Conservation (phyloP, 2,797 vertebrate genomes). For the Leucoraja ocellata region DNA sequence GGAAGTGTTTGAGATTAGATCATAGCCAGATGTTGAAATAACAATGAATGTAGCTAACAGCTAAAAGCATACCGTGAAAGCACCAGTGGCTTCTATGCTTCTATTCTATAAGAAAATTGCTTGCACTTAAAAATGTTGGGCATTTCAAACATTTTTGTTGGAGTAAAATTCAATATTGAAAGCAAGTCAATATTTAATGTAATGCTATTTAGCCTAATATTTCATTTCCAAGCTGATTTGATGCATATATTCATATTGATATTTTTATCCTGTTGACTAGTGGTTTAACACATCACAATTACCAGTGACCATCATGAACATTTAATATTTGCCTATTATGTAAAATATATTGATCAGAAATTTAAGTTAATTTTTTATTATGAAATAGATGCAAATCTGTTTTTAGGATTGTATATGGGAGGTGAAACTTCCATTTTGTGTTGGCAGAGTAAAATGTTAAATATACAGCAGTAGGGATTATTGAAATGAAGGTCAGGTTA, state of each 20-base stretch:
- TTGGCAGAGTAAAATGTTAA: slow-evolving; percentile 17
- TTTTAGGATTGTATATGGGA: not conserved
- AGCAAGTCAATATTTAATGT: slow-evolving; percentile 45
- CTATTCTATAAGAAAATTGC: slow-evolving; percentile 51
- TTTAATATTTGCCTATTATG: slow-evolving; percentile 46
- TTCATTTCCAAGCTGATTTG: slow-evolving; percentile 14
- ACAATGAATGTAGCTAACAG: not conserved
- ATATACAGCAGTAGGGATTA: not conserved
- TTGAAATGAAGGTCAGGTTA: not conserved
- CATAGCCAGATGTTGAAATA: slow-evolving; percentile 17
- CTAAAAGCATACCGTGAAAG: not conserved
- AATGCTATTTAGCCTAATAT: slow-evolving; percentile 20
- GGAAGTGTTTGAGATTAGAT: slow-evolving; percentile 12
- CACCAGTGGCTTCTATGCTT: not conserved
- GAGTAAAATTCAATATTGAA: slow-evolving; percentile 55
- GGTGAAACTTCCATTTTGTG: not conserved
- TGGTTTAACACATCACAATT: not conserved
- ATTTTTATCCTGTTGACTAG: not conserved
- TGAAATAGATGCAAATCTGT: slow-evolving; percentile 19
- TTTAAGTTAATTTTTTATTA: slow-evolving; percentile 44
- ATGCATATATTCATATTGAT: not conserved
- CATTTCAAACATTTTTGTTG: slow-evolving; percentile 50
- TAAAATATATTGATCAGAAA: slow-evolving; percentile 46
- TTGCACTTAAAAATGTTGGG: slow-evolving; percentile 51
- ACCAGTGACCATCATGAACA: not conserved